Percentiles rank a stretch among this genome's conserved stretches.
These are phyloP conservation scores for Eidolon helvum DNA, from an alignment of 2,113 vertebrate species.

Conservation along the genomic window DNA sequence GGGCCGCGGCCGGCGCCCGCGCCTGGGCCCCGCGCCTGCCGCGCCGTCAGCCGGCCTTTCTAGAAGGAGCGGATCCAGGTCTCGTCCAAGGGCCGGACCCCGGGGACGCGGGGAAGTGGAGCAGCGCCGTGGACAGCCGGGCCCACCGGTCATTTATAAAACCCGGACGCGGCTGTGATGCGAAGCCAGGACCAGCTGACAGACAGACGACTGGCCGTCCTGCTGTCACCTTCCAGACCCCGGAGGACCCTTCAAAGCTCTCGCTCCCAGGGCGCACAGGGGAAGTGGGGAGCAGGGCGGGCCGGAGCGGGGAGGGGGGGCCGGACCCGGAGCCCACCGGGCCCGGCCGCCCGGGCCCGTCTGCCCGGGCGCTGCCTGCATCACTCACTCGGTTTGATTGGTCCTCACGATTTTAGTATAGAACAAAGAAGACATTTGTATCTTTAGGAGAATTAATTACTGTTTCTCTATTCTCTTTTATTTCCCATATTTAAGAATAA, in stretches of 20 bases:
- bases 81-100: background rate
- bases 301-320: too few relatives aligned
- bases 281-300: too few relatives aligned
- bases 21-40: rapidly evolving
- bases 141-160: background rate
- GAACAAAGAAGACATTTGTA: background rate
- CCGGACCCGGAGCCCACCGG: too few relatives aligned
- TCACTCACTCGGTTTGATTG: background rate
- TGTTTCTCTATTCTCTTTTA: background rate
- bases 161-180: background rate
- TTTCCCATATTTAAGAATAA: background rate
- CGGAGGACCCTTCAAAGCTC: background rate
- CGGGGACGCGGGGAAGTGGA: background rate
- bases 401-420: background rate
- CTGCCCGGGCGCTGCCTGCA: too few relatives aligned
- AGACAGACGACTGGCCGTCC: background rate
- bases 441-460: background rate
- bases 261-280: too few relatives aligned
- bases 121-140: rapidly evolving
- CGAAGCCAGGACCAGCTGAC: background rate
- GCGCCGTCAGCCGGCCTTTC: rapidly evolving
- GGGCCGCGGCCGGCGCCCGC: too few relatives aligned
- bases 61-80: background rate
- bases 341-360: too few relatives aligned
- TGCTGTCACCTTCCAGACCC: background rate